A percentile compares a stretch with the other conserved stretches of the same genome.
These are phyloP conservation scores for Tokudaia muenninki DNA, from an alignment of 2,797 vertebrate species.

Conservation along the genomic window DNA sequence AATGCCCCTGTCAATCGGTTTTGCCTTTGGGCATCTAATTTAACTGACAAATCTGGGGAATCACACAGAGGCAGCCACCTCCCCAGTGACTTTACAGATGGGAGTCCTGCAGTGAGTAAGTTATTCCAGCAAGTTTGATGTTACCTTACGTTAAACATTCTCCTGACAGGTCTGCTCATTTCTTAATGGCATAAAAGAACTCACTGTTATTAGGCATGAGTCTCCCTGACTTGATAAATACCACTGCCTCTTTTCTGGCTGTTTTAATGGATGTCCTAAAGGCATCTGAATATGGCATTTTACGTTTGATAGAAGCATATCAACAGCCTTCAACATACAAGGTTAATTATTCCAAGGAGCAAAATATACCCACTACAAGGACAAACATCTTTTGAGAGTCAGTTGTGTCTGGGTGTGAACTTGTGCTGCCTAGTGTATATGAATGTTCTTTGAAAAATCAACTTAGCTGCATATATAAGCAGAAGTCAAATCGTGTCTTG, in stretches of 20 bases:
- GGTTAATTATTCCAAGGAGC: conserved; percentile 69
- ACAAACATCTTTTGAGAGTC: conserved; percentile 57
- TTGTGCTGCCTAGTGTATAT: conserved; percentile 62
- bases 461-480: conserved; percentile 79
- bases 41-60: conserved; percentile 76
- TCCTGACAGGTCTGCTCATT: conserved; percentile 81
- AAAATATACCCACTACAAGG: conserved; percentile 47
- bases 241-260: conserved; percentile 70
- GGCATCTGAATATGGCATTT: conserved; percentile 73
- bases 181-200: conserved; percentile 76
- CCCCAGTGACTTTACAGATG: conserved; percentile 77
- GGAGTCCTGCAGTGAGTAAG: conserved; percentile 74
- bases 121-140: conserved; percentile 79
- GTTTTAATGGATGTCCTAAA: conserved; percentile 75
- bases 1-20: conserved; percentile 68
- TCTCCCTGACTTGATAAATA: conserved; percentile 79
- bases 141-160: conserved; percentile 77
- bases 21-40: conserved; percentile 80
- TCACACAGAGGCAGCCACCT: conserved; percentile 71
- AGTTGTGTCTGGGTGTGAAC: conserved; percentile 25
- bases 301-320: conserved; percentile 76
- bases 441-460: conserved; percentile 80
- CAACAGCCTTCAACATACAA: conserved; percentile 67
- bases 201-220: conserved; percentile 66
- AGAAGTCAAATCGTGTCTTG: conserved; percentile 82